Conservation (phyloP, 2,113 vertebrate species). For the Grus americana region DNA sequence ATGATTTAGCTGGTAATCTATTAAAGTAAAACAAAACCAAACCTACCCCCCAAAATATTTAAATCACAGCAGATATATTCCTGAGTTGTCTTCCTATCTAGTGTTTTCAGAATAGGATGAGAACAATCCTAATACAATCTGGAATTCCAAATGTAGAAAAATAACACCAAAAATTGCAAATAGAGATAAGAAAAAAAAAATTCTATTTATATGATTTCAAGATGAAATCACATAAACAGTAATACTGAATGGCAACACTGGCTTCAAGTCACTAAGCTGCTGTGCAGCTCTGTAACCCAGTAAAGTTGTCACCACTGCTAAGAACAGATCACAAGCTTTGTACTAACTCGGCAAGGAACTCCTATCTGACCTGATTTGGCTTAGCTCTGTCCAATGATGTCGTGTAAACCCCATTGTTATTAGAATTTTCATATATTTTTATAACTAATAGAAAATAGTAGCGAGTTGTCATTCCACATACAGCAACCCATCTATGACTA, state of each 20-base stretch:
- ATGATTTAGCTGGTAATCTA: background rate
- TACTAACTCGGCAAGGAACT: background rate
- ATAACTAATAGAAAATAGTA: background rate
- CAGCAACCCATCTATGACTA: background rate
- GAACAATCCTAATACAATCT: background rate
- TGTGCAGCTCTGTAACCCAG: background rate
- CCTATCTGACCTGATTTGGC: background rate
- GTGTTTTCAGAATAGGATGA: background rate
- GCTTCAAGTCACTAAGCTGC: slow-evolving; percentile 3
- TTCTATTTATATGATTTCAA: background rate
- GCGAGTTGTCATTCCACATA: background rate
- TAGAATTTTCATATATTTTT: background rate
- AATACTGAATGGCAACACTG: background rate
- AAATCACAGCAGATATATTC: background rate
- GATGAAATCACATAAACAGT: background rate
- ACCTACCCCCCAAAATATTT: background rate
- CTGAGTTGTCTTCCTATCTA: background rate
- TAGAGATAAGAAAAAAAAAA: background rate
- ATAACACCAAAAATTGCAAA: background rate
- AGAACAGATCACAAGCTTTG: background rate
- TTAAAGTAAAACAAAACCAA: background rate
- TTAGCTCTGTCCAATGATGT: background rate
- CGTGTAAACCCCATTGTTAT: background rate
- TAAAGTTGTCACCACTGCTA: background rate
- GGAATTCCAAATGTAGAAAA: background rate